Conservation (phyloP, 2,888 invertebrate species). For the Gymnocheta viridis region DNA sequence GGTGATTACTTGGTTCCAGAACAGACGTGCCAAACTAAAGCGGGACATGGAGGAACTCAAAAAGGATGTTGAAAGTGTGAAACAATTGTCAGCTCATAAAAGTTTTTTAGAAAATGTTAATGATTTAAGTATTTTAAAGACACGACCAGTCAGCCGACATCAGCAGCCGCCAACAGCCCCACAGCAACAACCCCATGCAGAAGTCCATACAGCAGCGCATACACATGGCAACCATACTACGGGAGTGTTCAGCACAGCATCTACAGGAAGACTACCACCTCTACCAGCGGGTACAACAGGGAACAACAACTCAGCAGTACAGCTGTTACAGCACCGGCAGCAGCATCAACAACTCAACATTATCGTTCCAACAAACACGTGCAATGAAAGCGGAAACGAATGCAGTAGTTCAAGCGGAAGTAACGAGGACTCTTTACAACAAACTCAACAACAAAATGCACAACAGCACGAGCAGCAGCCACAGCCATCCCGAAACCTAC, state of each 20-base stretch:
- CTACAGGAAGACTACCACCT: slow-evolving; percentile 32
- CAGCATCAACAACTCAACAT: slow-evolving; percentile 43
- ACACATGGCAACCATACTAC: slow-evolving; percentile 67
- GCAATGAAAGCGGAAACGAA: slow-evolving; percentile 60
- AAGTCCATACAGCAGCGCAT: slow-evolving; percentile 68
- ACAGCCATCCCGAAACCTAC: slow-evolving; percentile 59
- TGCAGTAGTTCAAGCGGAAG: slow-evolving; percentile 35
- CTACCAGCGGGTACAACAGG: slow-evolving; percentile 45
- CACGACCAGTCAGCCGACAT: slow-evolving; percentile 87
- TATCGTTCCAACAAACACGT: slow-evolving; percentile 50
- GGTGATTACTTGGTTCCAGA: slow-evolving; percentile 99
- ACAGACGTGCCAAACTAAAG: slow-evolving; percentile 95
- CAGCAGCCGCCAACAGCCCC: slow-evolving; percentile 72
- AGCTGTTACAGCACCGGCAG: slow-evolving; percentile 46
- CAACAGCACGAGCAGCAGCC: slow-evolving; percentile 68
- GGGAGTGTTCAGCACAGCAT: slow-evolving; percentile 66
- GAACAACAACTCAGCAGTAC: slow-evolving; percentile 36
- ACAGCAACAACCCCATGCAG: slow-evolving; percentile 55
- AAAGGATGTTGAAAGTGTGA: slow-evolving; percentile 97
- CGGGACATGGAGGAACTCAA: slow-evolving; percentile 98
- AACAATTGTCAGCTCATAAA: slow-evolving; percentile 93
- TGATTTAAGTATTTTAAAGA: slow-evolving; percentile 94
- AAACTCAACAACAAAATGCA: slow-evolving; percentile 54
- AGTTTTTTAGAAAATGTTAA: slow-evolving; percentile 95
- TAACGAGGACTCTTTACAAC: slow-evolving; percentile 47